Evolutionary conservation across 2,888 invertebrate species (phyloP).

Genomic region (Gymnoscelis rufifasciata): DNA sequence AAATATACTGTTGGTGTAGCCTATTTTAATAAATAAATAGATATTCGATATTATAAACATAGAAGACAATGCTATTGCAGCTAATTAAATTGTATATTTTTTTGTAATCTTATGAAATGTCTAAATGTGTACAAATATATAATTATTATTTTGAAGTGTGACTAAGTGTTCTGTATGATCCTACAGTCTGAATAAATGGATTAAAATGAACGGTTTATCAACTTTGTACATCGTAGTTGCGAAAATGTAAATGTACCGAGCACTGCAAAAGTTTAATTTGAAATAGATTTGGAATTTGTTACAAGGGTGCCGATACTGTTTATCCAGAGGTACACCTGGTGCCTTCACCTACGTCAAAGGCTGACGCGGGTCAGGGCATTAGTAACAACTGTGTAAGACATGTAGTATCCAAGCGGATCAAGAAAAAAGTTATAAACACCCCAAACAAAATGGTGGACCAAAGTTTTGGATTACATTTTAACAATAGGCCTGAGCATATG

Average conservation of each 20-base stretch:
- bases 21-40: too few relatives aligned
- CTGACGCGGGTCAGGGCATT: conserved; percentile 58
- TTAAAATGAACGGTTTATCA: too few relatives aligned
- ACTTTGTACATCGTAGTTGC: not conserved
- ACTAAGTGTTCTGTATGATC: too few relatives aligned
- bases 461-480: conserved; percentile 30
- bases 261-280: conserved; percentile 37
- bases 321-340: conserved; percentile 50
- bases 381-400: conserved; percentile 61
- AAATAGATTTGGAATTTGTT: conserved; percentile 51
- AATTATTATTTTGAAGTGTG: too few relatives aligned
- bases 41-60: too few relatives aligned
- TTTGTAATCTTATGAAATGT: too few relatives aligned
- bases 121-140: too few relatives aligned
- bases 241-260: conserved; percentile 3
- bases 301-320: conserved; percentile 47
- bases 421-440: conserved; percentile 31
- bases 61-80: too few relatives aligned
- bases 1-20: too few relatives aligned
- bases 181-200: too few relatives aligned
- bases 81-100: too few relatives aligned
- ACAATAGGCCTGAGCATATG: conserved; percentile 8
- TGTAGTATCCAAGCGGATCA: conserved; percentile 36
- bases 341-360: conserved; percentile 57
- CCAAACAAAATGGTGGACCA: conserved; percentile 9